Percentiles rank a stretch among this genome's conserved stretches.
These are phyloP conservation scores for Ischnus inquisitorius DNA, from an alignment of 2,888 invertebrate species.

Conservation along the genomic window DNA sequence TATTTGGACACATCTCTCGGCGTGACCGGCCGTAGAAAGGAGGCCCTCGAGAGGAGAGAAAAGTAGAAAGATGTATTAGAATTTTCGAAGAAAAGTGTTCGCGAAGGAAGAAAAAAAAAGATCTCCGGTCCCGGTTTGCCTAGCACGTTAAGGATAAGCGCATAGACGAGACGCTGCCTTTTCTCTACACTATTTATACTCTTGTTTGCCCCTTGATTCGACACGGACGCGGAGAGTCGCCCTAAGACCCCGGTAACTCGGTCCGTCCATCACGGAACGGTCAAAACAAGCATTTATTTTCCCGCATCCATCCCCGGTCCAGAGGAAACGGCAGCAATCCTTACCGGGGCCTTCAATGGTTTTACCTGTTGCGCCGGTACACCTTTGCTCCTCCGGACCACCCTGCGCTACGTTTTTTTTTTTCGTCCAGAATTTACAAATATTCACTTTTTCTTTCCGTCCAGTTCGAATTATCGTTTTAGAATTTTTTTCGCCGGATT, in stretches of 20 bases:
- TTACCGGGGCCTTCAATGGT: slow-evolving; percentile 57
- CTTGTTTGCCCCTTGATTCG: slow-evolving; percentile 80
- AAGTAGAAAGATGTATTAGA: slow-evolving; percentile 10
- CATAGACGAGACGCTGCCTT: slow-evolving; percentile 25
- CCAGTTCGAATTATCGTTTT: not conserved
- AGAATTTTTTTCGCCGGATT: slow-evolving; percentile 7
- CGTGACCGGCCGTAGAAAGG: slow-evolving; percentile 73
- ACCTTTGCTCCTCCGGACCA: slow-evolving; percentile 61
- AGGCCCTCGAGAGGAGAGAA: slow-evolving; percentile 8
- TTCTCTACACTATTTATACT: slow-evolving; percentile 77
- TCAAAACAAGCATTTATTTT: slow-evolving; percentile 79
- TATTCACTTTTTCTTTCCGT: slow-evolving; percentile 29
- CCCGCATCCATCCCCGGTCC: slow-evolving; percentile 54
- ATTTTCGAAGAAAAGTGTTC: slow-evolving; percentile 19
- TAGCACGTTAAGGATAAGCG: slow-evolving; percentile 5
- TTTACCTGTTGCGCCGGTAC: slow-evolving; percentile 55
- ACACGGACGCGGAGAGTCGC: slow-evolving; percentile 73
- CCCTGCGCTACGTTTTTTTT: slow-evolving; percentile 55
- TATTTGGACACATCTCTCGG: slow-evolving; percentile 72
- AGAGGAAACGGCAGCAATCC: slow-evolving; percentile 42
- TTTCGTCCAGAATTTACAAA: slow-evolving; percentile 34
- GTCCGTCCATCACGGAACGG: slow-evolving; percentile 71
- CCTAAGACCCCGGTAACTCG: slow-evolving; percentile 42
- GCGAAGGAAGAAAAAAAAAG: not conserved
- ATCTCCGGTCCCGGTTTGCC: not conserved